Conservation (phyloP, 2,888 invertebrate genomes). For the Hartigia nigra region DNA sequence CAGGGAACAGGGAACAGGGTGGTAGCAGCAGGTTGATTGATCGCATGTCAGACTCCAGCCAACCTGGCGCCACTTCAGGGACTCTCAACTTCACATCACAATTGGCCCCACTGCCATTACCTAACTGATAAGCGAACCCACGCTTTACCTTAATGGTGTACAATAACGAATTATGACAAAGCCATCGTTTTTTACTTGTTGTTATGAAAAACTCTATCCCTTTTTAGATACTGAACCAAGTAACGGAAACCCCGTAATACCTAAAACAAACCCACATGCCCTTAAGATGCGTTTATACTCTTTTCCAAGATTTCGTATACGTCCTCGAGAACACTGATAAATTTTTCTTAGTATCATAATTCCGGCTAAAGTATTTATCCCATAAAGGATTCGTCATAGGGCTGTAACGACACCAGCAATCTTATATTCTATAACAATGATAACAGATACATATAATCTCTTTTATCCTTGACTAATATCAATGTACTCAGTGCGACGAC, state of each 20-base stretch:
- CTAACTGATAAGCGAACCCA: neutral
- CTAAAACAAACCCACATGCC: neutral
- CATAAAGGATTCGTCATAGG: neutral
- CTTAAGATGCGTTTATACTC: neutral
- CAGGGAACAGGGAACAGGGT: constrained; percentile 36
- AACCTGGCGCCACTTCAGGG: constrained; percentile 61
- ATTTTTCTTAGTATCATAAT: neutral
- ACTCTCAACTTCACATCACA: constrained; percentile 47
- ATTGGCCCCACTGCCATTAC: neutral
- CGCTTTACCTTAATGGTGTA: neutral
- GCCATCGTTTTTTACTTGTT: neutral
- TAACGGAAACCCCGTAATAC: neutral
- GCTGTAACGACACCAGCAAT: no score
- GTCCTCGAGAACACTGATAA: neutral
- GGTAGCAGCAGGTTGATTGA: constrained; percentile 63
- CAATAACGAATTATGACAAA: neutral
- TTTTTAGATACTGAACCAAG: neutral
- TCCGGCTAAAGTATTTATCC: neutral
- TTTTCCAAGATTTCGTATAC: neutral
- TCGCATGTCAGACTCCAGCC: constrained; percentile 63
- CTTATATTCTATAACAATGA: neutral
- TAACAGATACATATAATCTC: neutral
- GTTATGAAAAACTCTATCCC: neutral
- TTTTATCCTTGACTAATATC: neutral
- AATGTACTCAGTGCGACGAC: neutral